Base-by-base conservation (phyloP, 2,888 invertebrate species). In the Scelioninae gen. 2 region DNA sequence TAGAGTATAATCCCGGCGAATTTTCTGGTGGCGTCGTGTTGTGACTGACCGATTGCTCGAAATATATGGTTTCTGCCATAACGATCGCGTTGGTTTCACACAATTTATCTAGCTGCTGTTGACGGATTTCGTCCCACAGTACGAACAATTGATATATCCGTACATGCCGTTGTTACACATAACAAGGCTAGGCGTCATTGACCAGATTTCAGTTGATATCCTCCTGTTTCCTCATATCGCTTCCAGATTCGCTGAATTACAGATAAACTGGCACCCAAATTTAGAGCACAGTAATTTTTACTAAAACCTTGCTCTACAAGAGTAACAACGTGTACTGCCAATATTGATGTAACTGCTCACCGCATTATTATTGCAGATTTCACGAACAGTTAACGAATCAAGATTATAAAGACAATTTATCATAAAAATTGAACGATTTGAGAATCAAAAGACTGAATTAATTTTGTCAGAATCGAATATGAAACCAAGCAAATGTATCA, bases 41-140 rank as follows among this genome's bases (percentile, higher is more conserved):
- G 53, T 10, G 39, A 53, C 53, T 18, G 1, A 52, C 52, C n/a
- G 35, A 35, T 37, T 37, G 37, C 1, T 19, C 39, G 19, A 22
- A 53, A 39, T n/a, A 53, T 53, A 2, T 6, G 13, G 18, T 46
- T 46, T n/a, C 22, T 16, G 1, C 33, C 19, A 0, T 0, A n/a
- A n/a, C 35, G 52, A 33, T 52, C 9, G 1, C 33, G n/a, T n/a
- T 52, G 52, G 11, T 33, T 2, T 10, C 10, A 35, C 11, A 18
- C 33, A 1, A 52, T 52, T 2, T 11, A 18, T 2, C 18, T 4
- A n/a, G 19, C 18, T 1, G 25, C n/a, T n/a, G n/a, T n/a, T n/a
- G n/a, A n/a, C n/a, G n/a, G n/a, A n/a, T n/a, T n/a, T n/a, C n/a
- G n/a, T n/a, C n/a, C n/a, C n/a, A n/a, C n/a, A n/a, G n/a, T n/a